Base-by-base conservation (phyloP, 2,797 vertebrate genomes). In the Triplophysa bombifrons region DNA sequence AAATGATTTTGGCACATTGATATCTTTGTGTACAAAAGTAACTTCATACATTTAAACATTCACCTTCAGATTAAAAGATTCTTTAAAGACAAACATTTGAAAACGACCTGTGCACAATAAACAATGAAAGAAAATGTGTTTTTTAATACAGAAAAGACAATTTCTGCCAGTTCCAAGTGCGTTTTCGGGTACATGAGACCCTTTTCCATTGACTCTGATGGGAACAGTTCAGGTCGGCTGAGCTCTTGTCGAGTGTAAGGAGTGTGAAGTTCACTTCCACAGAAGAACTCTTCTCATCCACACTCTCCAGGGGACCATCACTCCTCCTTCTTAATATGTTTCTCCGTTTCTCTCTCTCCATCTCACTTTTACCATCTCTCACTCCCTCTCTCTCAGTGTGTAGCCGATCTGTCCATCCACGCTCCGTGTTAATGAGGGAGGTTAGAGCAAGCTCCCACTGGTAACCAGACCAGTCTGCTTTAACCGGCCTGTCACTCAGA, bases 341-440 rank as follows among this genome's bases (percentile, higher is more conserved):
- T 27, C 48, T 74, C 68, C 10, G 46, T 19, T 71, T 27, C 48
- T 70, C 61, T 19, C 60, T 58, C 69, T 60, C 55, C 61, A n/a
- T 78, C 65, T 72, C 20, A 12, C 17, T 80, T 63, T 68, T 30
- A 74, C 65, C 44, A 16, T 48, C 55, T 70, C 50, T 46, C 25
- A 48, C 38, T 74, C 68, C 60, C 46, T 44, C 53, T 76, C 46
- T 67, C 50, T 76, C 69, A 81, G 20, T 48, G 34, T 60, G 48
- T 19, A 67, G 65, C 53, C 64, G 50, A 65, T 79, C 78, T 72
- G 17, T 72, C 74, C 58, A 53, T 78, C 78, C 82, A 50, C 72
- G 69, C 66, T 76, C 9, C 0, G 65, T 86, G 75, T 84, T 88
- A 88, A 88, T 86, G 80, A 83, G 79, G 30, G 53, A 66, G 76